Percentiles rank a stretch among this genome's conserved stretches.
Conservation (phyloP, 2,113 vertebrate genomes). For the Lycaon pictus region DNA sequence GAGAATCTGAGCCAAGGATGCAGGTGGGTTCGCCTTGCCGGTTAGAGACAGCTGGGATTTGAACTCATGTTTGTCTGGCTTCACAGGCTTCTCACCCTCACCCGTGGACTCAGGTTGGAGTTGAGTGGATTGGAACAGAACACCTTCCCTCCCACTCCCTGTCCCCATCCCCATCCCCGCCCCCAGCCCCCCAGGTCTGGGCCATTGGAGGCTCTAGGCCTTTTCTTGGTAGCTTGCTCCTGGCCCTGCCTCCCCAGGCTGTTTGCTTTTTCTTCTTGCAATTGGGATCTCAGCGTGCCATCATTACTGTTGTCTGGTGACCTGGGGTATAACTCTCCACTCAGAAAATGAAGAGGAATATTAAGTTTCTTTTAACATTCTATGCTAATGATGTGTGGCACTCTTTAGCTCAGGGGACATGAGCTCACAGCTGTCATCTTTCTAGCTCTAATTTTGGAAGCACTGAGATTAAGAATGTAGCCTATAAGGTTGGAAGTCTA, state of each 20-base stretch:
- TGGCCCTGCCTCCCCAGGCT: neutral
- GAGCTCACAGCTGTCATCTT: neutral
- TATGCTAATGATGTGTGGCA: neutral
- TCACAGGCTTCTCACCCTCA: neutral
- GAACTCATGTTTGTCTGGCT: neutral
- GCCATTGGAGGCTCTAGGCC: neutral
- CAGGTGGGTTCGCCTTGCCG: neutral
- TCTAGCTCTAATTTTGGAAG: conserved; percentile 19
- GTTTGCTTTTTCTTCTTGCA: neutral
- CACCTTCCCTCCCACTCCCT: too few relatives aligned
- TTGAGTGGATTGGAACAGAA: neutral
- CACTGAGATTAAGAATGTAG: neutral
- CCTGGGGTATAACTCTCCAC: neutral
- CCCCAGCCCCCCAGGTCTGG: neutral
- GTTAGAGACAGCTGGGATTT: neutral
- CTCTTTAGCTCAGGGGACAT: neutral
- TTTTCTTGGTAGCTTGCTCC: neutral
- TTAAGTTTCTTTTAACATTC: neutral
- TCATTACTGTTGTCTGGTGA: neutral
- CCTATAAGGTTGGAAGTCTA: neutral
- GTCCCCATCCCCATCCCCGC: too few relatives aligned
- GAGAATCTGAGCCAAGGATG: neutral
- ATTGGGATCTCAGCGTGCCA: neutral
- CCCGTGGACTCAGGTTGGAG: neutral
- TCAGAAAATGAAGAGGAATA: neutral